Conservation (phyloP, 2,888 invertebrate genomes). For the Harmothoe impar region DNA sequence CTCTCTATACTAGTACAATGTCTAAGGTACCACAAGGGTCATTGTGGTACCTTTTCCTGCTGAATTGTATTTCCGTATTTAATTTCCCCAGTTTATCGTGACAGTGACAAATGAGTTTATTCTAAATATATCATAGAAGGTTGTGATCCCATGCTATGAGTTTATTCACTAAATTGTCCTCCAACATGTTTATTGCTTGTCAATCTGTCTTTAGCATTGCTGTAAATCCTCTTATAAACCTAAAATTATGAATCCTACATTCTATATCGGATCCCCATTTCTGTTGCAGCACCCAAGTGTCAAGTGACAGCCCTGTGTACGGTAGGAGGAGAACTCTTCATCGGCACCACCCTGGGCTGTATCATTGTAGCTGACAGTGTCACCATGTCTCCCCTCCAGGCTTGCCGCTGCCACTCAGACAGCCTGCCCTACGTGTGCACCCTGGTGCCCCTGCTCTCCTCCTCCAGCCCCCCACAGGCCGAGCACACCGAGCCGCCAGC, state of each 20-base stretch:
- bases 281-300: conserved; percentile 80
- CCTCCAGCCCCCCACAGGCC: background rate
- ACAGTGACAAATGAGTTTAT: too few species aligned
- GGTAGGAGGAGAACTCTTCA: conserved; percentile 87
- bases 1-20: background rate
- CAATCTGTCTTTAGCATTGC: too few species aligned
- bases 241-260: too few species aligned
- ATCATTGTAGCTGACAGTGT: conserved; percentile 93
- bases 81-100: too few species aligned
- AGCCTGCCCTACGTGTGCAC: conserved; percentile 64
- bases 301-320: conserved; percentile 90
- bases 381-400: conserved; percentile 92
- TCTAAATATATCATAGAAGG: too few species aligned
- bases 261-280: background rate
- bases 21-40: too few species aligned
- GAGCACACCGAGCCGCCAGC: background rate
- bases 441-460: conserved; percentile 66
- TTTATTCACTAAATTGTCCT: too few species aligned
- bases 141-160: too few species aligned
- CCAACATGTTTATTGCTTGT: too few species aligned
- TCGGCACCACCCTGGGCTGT: conserved; percentile 97
- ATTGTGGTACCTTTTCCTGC: too few species aligned
- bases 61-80: too few species aligned
- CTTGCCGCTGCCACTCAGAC: conserved; percentile 87
- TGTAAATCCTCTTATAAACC: too few species aligned